Percentiles rank a stretch among this genome's conserved stretches.
These are phyloP conservation scores for Drosophila ficusphila DNA, from an alignment of 1,140 invertebrate species.

Conservation along the genomic window DNA sequence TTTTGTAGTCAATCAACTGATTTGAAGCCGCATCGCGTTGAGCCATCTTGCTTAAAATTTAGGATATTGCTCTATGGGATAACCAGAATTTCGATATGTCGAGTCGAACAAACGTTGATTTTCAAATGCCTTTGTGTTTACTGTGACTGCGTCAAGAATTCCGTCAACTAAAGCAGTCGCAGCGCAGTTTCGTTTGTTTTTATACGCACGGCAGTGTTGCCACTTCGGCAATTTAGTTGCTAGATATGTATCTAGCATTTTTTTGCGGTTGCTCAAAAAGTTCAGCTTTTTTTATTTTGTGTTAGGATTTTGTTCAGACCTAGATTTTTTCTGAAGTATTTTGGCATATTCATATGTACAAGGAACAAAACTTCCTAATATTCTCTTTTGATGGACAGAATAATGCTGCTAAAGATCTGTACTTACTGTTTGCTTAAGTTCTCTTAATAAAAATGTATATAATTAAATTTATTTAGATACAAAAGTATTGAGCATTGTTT, in stretches of 20 bases:
- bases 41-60: constrained; percentile 83
- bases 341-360: no score
- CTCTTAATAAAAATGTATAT: no score
- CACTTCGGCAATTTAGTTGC: background rate
- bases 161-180: constrained; percentile 58
- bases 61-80: constrained; percentile 18
- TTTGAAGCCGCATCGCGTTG: constrained; percentile 88
- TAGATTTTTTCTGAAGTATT: no score
- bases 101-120: constrained; percentile 1
- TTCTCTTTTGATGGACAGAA: no score
- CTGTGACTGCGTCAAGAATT: constrained; percentile 40
- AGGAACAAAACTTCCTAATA: no score
- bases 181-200: constrained; percentile 52
- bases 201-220: constrained; percentile 36
- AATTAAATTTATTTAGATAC: no score
- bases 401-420: no score
- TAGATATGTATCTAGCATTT: background rate
- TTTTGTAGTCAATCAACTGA: constrained; percentile 89
- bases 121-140: constrained; percentile 11
- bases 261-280: background rate
- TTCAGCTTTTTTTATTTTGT: no score
- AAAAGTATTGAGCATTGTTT: no score
- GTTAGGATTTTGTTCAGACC: no score
- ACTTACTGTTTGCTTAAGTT: no score
- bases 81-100: constrained; percentile 58